Evolutionary conservation across 2,888 invertebrate species (phyloP).

Genomic region (Agonum fuliginosum): DNA sequence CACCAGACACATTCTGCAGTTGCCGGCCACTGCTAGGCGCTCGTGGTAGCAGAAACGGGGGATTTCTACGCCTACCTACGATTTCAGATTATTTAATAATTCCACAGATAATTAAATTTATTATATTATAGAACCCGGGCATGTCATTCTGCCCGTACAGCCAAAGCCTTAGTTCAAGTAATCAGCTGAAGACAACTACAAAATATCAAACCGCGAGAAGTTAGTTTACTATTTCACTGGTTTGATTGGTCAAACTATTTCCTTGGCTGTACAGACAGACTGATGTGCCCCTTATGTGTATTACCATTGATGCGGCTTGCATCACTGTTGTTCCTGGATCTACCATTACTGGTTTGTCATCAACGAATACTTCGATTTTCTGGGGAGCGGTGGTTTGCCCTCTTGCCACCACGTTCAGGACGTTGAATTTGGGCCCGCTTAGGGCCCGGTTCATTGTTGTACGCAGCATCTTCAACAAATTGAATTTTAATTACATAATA

Average conservation of each 20-base stretch:
- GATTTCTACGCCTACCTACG: conserved; percentile 98
- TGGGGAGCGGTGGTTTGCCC: conserved; percentile 71
- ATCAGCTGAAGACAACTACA: no score
- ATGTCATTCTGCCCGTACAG: no score
- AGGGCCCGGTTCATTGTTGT: conserved; percentile 83
- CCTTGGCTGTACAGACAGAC: no score
- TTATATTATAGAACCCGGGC: no score
- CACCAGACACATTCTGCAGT: conserved; percentile 99
- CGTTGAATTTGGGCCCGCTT: conserved; percentile 68
- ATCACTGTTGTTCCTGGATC: conserved; percentile 97
- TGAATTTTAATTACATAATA: conserved; percentile 60
- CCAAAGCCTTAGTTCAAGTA: no score
- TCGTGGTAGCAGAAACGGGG: conserved; percentile 99
- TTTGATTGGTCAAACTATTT: no score
- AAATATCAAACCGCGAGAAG: no score
- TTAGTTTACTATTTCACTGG: no score
- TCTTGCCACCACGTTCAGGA: conserved; percentile 57
- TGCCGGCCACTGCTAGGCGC: conserved; percentile 97
- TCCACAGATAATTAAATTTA: no score
- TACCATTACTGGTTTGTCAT: conserved; percentile 95
- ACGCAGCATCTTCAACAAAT: conserved; percentile 81
- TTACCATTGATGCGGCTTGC: conserved; percentile 94
- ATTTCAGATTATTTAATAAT: no score
- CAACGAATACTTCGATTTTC: conserved; percentile 96
- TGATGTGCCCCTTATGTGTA: no score